These are phyloP conservation scores for Drosophila simulans DNA, from an alignment of 1,140 invertebrate species.

Conservation along the genomic window DNA sequence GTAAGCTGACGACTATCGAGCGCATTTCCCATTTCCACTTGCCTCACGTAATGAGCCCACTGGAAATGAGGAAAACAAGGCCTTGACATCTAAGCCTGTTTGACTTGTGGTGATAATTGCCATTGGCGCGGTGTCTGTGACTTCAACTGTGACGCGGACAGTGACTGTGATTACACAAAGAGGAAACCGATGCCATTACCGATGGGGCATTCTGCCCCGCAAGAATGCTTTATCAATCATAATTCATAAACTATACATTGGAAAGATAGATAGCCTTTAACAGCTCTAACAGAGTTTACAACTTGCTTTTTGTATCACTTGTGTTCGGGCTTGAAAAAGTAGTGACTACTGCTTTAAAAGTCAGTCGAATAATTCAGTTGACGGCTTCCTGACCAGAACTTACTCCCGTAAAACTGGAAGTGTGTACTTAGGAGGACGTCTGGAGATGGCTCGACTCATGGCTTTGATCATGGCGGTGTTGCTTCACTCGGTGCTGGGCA, in stretches of 20 bases:
- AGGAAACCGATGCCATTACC: not conserved
- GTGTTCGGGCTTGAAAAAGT: too few species aligned
- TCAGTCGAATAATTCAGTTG: not conserved
- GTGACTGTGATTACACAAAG: slow-evolving; percentile 15
- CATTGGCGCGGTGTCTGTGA: slow-evolving; percentile 9
- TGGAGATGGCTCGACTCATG: slow-evolving; percentile 45
- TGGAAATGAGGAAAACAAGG: slow-evolving; percentile 66
- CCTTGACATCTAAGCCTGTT: slow-evolving; percentile 59
- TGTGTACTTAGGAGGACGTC: not conserved
- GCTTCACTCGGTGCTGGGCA: slow-evolving; percentile 62
- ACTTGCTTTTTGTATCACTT: too few species aligned
- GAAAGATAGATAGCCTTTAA: too few species aligned
- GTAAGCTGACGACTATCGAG: slow-evolving; percentile 52
- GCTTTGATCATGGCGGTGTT: slow-evolving; percentile 53
- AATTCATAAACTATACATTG: too few species aligned
- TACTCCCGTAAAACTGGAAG: not conserved
- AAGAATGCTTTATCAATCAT: too few species aligned
- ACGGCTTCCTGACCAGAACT: not conserved
- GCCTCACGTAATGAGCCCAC: slow-evolving; percentile 45
- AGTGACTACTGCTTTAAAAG: not conserved
- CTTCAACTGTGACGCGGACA: slow-evolving; percentile 33
- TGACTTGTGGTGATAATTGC: slow-evolving; percentile 37
- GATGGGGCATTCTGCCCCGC: too few species aligned
- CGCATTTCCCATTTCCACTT: slow-evolving; percentile 26
- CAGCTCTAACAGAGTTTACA: too few species aligned